Percentiles rank a stretch among this genome's conserved stretches.
Evolutionary conservation across 2,113 vertebrate species (phyloP).

Genomic region (Pitta sordida): DNA sequence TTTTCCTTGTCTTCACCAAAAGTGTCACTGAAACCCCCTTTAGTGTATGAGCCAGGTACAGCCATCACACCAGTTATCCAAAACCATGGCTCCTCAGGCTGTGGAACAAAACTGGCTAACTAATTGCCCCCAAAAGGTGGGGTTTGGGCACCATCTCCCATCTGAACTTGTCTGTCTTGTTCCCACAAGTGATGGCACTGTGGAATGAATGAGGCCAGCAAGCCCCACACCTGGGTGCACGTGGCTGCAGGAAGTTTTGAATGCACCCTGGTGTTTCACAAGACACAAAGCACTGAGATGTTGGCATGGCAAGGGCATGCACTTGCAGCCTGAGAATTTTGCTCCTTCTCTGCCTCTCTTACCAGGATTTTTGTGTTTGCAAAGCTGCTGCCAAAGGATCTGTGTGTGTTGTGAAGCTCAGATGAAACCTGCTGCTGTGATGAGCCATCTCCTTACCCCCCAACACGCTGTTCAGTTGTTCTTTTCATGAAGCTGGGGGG

Average conservation of each 20-base stretch:
- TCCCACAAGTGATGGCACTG: not conserved
- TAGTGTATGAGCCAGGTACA: not conserved
- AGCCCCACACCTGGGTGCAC: not conserved
- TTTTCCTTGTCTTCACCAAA: not conserved
- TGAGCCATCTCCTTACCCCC: not conserved
- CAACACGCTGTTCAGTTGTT: not conserved
- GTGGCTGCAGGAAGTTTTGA: not conserved
- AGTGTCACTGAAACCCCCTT: not conserved
- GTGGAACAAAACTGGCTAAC: not conserved
- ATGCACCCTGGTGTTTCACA: not conserved
- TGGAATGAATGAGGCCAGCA: not conserved
- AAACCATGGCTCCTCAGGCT: not conserved
- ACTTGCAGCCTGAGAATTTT: not conserved
- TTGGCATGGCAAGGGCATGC: not conserved
- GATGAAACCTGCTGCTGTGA: not conserved
- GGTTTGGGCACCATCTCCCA: not conserved
- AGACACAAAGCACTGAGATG: not conserved
- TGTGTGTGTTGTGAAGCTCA: not conserved
- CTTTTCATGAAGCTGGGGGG: not conserved
- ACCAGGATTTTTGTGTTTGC: not conserved
- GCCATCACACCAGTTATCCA: not conserved
- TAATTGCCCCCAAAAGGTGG: not conserved
- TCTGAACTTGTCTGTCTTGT: not conserved
- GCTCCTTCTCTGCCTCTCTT: not conserved
- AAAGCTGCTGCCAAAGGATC: not conserved